phyloP scores from a whole-genome alignment of 2,113 vertebrate genomes.

The Chrysemys picta region DNA sequence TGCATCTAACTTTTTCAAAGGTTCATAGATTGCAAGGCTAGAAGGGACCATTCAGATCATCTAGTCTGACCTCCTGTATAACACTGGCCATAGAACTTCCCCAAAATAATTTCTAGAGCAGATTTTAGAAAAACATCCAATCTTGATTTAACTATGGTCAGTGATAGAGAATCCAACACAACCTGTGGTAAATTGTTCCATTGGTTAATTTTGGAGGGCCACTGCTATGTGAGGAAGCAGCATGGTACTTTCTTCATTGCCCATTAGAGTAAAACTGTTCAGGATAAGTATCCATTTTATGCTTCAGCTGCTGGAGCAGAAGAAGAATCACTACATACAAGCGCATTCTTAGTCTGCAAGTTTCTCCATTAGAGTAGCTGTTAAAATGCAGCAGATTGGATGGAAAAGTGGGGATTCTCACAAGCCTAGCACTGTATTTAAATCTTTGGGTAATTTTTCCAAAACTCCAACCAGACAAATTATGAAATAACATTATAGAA shows the following conservation, averaged over 20 bases:
- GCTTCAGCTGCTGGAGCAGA: not conserved
- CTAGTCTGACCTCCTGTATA: not conserved
- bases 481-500: not conserved
- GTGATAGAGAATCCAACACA: not conserved
- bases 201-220: not conserved
- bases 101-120: not conserved
- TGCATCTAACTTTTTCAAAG: not conserved
- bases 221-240: not conserved
- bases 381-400: not conserved
- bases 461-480: not conserved
- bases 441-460: not conserved
- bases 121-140: not conserved
- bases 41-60: not conserved
- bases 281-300: not conserved
- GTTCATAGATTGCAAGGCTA: not conserved
- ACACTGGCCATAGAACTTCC: not conserved
- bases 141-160: not conserved
- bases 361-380: not conserved
- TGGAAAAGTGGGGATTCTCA: no score
- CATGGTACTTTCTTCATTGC: not conserved
- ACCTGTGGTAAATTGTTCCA: not conserved
- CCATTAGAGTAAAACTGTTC: not conserved
- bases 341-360: not conserved
- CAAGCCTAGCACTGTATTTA: not conserved
- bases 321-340: not conserved